Conservation (phyloP, 2,797 vertebrate species). For the Apodemus agrarius region DNA sequence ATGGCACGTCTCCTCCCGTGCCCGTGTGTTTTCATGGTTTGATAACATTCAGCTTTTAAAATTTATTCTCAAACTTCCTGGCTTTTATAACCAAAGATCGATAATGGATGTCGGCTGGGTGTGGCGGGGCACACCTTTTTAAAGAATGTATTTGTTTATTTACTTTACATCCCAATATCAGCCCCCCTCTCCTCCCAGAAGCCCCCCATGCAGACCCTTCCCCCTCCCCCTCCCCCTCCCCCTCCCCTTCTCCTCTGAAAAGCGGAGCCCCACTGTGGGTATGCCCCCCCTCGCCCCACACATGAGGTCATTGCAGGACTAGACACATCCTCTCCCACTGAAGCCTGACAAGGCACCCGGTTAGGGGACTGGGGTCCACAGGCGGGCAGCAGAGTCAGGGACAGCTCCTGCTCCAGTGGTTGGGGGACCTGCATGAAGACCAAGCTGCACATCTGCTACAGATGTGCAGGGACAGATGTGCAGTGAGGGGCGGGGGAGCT, state of each 20-base stretch:
- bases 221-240: too few species aligned
- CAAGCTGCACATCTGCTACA: background rate
- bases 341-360: background rate
- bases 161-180: background rate
- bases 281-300: background rate
- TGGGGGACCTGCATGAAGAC: background rate
- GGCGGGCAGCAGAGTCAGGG: background rate
- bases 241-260: background rate
- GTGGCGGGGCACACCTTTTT: background rate
- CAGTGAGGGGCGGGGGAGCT: too few species aligned
- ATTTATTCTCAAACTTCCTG: slow-evolving; percentile 9
- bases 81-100: background rate
- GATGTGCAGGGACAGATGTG: background rate
- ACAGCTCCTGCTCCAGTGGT: background rate
- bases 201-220: too few species aligned
- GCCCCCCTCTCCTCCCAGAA: background rate
- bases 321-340: background rate
- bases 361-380: background rate
- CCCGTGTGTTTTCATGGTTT: background rate
- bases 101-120: too few species aligned
- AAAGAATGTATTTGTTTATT: too few species aligned
- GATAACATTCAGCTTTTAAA: background rate
- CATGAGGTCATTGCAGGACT: background rate
- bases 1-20: background rate
- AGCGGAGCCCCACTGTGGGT: background rate